phyloP scores from a whole-genome alignment of 2,113 vertebrate genomes.

The Megaceryle torquata region DNA sequence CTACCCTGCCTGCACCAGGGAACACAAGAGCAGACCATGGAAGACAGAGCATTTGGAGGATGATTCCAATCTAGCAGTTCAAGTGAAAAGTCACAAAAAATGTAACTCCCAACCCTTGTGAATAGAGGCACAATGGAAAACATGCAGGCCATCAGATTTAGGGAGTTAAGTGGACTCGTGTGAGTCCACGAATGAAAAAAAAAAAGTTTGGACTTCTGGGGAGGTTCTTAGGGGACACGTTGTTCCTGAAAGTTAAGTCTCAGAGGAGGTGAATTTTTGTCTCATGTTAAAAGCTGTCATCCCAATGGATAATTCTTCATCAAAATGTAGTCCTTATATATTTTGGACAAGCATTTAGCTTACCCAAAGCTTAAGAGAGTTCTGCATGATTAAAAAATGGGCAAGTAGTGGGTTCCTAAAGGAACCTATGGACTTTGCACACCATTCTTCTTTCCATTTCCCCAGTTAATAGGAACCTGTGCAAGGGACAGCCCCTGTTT shows the following conservation, averaged over 20 bases:
- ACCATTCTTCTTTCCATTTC: neutral
- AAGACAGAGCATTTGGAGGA: neutral
- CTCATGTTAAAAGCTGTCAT: neutral
- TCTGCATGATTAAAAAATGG: neutral
- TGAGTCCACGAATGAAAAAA: neutral
- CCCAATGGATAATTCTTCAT: neutral
- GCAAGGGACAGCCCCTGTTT: neutral
- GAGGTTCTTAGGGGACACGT: neutral
- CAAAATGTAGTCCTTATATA: neutral
- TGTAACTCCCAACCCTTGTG: neutral
- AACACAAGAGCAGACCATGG: neutral
- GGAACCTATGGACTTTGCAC: neutral
- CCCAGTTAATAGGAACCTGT: neutral
- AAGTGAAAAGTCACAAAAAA: neutral
- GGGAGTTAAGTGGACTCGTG: neutral
- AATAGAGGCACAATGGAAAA: neutral
- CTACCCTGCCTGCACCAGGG: neutral
- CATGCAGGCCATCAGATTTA: neutral
- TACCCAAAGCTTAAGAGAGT: neutral
- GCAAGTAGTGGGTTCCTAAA: constrained; percentile 2
- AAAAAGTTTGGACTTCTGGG: neutral
- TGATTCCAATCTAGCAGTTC: neutral
- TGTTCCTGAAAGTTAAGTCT: neutral
- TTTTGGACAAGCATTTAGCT: neutral
- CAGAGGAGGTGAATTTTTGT: neutral